Percentiles rank a stretch among this genome's conserved stretches.
Evolutionary conservation across 2,888 invertebrate genomes (phyloP).

Genomic region (Himalopsyche japonica): DNA sequence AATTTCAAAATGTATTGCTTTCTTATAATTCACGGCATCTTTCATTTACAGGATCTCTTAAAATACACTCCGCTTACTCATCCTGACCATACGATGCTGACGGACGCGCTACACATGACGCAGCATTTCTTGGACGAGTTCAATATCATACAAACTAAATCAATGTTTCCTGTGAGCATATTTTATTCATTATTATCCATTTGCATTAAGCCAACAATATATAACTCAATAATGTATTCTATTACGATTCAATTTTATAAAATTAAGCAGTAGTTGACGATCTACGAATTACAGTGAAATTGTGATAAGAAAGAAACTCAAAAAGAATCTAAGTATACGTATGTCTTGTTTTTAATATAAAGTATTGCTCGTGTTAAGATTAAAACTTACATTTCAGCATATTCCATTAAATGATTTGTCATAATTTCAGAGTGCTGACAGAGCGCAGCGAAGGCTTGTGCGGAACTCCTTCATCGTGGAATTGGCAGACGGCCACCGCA

Average conservation of each 20-base stretch:
- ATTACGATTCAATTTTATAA: too few species aligned
- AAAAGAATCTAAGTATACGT: too few species aligned
- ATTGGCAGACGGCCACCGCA: slow-evolving; percentile 83
- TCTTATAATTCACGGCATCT: not conserved
- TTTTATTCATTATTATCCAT: too few species aligned
- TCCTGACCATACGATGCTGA: slow-evolving; percentile 77
- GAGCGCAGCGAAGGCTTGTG: slow-evolving; percentile 84
- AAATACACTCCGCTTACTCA: slow-evolving; percentile 78
- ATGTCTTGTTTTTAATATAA: too few species aligned
- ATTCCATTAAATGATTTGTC: too few species aligned
- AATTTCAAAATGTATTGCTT: not conserved
- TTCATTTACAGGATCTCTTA: slow-evolving; percentile 67
- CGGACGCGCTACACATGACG: slow-evolving; percentile 81
- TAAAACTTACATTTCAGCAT: too few species aligned
- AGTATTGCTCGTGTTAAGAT: too few species aligned
- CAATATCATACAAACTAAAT: slow-evolving; percentile 82
- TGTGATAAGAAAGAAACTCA: too few species aligned
- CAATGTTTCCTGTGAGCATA: slow-evolving; percentile 74
- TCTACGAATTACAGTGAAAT: too few species aligned
- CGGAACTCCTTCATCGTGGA: slow-evolving; percentile 96
- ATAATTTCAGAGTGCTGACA: slow-evolving; percentile 67
- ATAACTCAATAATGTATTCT: too few species aligned
- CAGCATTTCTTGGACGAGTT: slow-evolving; percentile 90
- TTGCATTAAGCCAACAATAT: too few species aligned
- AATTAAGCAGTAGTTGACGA: too few species aligned